A percentile compares a stretch with the other conserved stretches of the same genome.
Evolutionary conservation across 2,113 vertebrate genomes (phyloP).

Genomic region (chimpanzee (Pan troglodytes)): NHGRI_mPanTro3-v2.1_pri NC_072412.2:115376001-115376500

Average conservation of each 20-base stretch:
- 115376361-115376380: neutral
- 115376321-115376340: neutral
- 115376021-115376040: neutral
- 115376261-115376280: conserved; percentile 5
- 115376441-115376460: neutral
- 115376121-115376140: conserved; percentile 45
- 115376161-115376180: conserved; percentile 65
- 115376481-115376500: accelerated
- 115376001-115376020: neutral
- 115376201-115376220: conserved; percentile 44
- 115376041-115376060: neutral
- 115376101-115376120: accelerated
- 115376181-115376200: conserved; percentile 62
- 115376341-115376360: neutral
- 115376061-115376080: neutral
- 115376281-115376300: neutral
- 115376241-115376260: neutral
- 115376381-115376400: neutral
- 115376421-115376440: neutral
- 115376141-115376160: conserved; percentile 56
- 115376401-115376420: neutral
- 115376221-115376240: conserved; percentile 6
- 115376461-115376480: too few species aligned
- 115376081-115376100: neutral
- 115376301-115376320: conserved; percentile 33